Evolutionary conservation across 2,888 invertebrate genomes (phyloP).

Genomic region (Myopa tessellatipennis): DNA sequence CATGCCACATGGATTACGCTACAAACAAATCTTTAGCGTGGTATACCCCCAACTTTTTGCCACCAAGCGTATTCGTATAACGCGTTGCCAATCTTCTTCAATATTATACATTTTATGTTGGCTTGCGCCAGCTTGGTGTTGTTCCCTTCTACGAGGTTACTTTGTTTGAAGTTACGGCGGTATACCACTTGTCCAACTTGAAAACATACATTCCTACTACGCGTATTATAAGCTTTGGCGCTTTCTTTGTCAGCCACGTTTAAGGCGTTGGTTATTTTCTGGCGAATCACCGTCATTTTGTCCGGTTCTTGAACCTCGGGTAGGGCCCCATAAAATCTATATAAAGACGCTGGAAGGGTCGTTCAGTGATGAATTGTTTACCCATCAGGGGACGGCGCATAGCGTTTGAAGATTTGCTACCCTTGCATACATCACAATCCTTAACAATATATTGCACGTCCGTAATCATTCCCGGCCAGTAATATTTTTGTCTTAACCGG

Average conservation of each 20-base stretch:
- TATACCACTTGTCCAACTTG: constrained; percentile 17
- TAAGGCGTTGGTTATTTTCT: not conserved
- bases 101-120: constrained; percentile 25
- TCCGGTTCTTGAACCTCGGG: not conserved
- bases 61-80: constrained; percentile 22
- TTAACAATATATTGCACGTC: too few species aligned
- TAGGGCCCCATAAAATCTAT: too few species aligned
- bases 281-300: constrained; percentile 1
- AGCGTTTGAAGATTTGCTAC: too few species aligned
- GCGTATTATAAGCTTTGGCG: constrained; percentile 27
- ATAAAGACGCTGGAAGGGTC: too few species aligned
- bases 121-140: constrained; percentile 29
- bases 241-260: constrained; percentile 22
- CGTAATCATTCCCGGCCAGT: not conserved
- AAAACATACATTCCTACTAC: constrained; percentile 15
- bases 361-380: too few species aligned
- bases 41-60: constrained; percentile 25
- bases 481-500: too few species aligned
- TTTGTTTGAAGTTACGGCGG: too few species aligned
- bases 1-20: not conserved
- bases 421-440: constrained; percentile 37
- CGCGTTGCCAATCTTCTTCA: constrained; percentile 5
- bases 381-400: too few species aligned
- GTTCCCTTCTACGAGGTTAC: constrained; percentile 16
- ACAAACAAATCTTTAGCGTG: constrained; percentile 35